Percentiles rank a stretch among this genome's conserved stretches.
Conservation (phyloP, 2,888 invertebrate species). For the Euzetes globulus region DNA sequence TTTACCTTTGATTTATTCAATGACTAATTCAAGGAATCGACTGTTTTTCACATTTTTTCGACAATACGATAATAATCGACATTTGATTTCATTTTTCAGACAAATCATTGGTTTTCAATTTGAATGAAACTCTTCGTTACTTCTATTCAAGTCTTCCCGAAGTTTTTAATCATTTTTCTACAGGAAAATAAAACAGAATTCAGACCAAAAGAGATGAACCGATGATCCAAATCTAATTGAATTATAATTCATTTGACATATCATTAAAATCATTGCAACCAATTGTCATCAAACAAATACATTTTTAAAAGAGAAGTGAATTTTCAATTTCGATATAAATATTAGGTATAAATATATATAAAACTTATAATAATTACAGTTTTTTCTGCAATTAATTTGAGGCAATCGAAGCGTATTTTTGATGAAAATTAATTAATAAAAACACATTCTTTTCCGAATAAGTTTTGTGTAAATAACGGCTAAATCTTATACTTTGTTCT, state of each 20-base stretch:
- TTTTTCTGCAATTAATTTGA: background rate
- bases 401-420: background rate
- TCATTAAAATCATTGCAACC: too few species aligned
- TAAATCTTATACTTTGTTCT: conserved; percentile 8
- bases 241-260: too few species aligned
- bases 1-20: background rate
- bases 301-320: too few species aligned
- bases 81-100: background rate
- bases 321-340: too few species aligned
- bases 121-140: background rate
- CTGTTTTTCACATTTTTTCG: background rate
- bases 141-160: background rate
- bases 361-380: background rate
- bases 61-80: background rate
- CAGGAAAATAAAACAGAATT: background rate
- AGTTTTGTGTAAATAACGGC: background rate
- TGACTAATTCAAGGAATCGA: background rate
- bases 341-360: background rate
- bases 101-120: background rate
- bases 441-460: background rate
- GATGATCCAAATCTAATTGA: too few species aligned
- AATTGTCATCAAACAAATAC: too few species aligned
- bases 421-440: background rate
- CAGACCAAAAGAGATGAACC: background rate
- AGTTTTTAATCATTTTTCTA: conserved; percentile 2